A percentile compares a stretch with the other conserved stretches of the same genome.
Conservation (phyloP, 2,797 vertebrate species). For the Paedocypris micromegethes region DNA sequence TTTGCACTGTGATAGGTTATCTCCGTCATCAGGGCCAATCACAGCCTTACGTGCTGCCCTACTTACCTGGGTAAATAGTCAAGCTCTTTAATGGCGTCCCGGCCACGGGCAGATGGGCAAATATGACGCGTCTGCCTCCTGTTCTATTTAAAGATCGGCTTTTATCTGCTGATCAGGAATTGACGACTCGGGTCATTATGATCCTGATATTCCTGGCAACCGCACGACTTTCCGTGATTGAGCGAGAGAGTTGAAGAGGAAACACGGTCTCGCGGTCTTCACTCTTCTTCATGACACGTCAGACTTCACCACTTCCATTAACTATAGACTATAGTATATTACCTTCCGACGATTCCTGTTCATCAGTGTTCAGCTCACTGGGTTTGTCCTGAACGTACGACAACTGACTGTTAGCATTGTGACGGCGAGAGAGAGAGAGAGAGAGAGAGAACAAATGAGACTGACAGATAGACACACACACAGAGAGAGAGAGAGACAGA, state of each 20-base stretch:
- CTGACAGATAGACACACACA: no score
- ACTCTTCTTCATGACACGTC: no score
- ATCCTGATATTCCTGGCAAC: slow-evolving; percentile 55
- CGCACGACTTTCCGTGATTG: slow-evolving; percentile 31
- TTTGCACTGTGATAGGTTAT: slow-evolving; percentile 67
- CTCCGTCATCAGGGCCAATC: slow-evolving; percentile 52
- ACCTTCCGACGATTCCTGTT: no score
- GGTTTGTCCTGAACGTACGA: no score
- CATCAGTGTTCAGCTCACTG: no score
- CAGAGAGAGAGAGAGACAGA: no score
- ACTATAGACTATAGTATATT: no score
- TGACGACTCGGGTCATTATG: slow-evolving; percentile 54
- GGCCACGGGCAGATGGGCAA: slow-evolving; percentile 50
- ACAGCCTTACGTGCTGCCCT: slow-evolving; percentile 58
- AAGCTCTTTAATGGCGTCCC: slow-evolving; percentile 50
- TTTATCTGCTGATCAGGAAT: slow-evolving; percentile 43
- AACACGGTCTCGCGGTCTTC: not conserved
- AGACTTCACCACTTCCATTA: no score
- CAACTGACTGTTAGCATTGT: no score
- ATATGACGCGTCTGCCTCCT: slow-evolving; percentile 43
- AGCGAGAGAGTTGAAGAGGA: slow-evolving; percentile 46
- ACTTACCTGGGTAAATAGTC: slow-evolving; percentile 63
- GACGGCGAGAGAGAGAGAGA: no score
- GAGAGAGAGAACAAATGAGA: no score
- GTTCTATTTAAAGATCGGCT: slow-evolving; percentile 54